A percentile compares a stretch with the other conserved stretches of the same genome.
Evolutionary conservation across 1,140 invertebrate genomes (phyloP).

Genomic region (Caenorhabditis elegans): WBcel235 BX284602.5:8348501-8349000

Average conservation of each 20-base stretch:
- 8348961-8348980: no score
- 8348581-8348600: slow-evolving; percentile 42
- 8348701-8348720: slow-evolving; percentile 44
- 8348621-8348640: slow-evolving; percentile 40
- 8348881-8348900: neutral
- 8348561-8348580: slow-evolving; percentile 44
- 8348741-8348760: slow-evolving; percentile 33
- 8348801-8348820: slow-evolving; percentile 16
- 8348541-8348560: slow-evolving; percentile 25
- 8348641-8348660: slow-evolving; percentile 45
- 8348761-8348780: neutral
- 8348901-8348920: neutral
- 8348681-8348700: slow-evolving; percentile 43
- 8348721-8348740: slow-evolving; percentile 23
- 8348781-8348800: slow-evolving; percentile 20
- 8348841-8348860: neutral
- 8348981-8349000: no score
- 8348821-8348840: slow-evolving; percentile 18
- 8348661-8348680: slow-evolving; percentile 31
- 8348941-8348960: no score
- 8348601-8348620: slow-evolving; percentile 40
- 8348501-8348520: slow-evolving; percentile 39
- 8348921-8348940: neutral
- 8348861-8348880: neutral
- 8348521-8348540: slow-evolving; percentile 48